Evolutionary conservation across 2,797 vertebrate species (phyloP).

Genomic region (Diceros bicornis): DNA sequence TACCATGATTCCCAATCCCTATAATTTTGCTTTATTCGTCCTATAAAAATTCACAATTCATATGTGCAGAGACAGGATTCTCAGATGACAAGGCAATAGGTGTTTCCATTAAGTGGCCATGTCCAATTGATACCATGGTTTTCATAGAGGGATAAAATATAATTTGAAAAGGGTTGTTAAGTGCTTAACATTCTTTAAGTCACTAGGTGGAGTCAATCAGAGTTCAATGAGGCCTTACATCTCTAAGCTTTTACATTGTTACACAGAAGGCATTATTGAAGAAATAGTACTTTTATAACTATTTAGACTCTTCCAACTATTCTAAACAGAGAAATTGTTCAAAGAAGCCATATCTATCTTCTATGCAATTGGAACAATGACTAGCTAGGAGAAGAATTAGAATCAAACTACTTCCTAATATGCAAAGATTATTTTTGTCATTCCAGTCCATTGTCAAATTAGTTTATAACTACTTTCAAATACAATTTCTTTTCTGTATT

Average conservation of each 20-base stretch:
- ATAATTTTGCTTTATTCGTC: background rate
- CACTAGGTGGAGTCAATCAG: slow-evolving; percentile 17
- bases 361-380: background rate
- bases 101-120: slow-evolving; percentile 46
- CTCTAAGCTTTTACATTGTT: slow-evolving; percentile 25
- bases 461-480: slow-evolving; percentile 59
- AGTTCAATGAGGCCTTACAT: slow-evolving; percentile 9
- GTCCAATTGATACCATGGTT: slow-evolving; percentile 2
- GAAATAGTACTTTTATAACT: slow-evolving; percentile 16
- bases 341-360: background rate
- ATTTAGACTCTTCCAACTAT: slow-evolving; percentile 14
- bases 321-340: slow-evolving; percentile 58
- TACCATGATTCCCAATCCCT: background rate
- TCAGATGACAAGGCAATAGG: background rate
- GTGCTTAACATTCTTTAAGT: slow-evolving; percentile 31
- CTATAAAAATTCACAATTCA: slow-evolving; percentile 42
- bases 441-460: background rate
- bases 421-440: slow-evolving; percentile 48
- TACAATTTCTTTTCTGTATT: background rate
- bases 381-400: background rate
- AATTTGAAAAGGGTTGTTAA: slow-evolving; percentile 65
- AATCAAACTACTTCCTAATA: slow-evolving; percentile 54
- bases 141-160: slow-evolving; percentile 14
- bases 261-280: slow-evolving; percentile 48
- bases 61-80: background rate